Conservation (phyloP, 2,113 vertebrate genomes). For the Corythornis cristatus region DNA sequence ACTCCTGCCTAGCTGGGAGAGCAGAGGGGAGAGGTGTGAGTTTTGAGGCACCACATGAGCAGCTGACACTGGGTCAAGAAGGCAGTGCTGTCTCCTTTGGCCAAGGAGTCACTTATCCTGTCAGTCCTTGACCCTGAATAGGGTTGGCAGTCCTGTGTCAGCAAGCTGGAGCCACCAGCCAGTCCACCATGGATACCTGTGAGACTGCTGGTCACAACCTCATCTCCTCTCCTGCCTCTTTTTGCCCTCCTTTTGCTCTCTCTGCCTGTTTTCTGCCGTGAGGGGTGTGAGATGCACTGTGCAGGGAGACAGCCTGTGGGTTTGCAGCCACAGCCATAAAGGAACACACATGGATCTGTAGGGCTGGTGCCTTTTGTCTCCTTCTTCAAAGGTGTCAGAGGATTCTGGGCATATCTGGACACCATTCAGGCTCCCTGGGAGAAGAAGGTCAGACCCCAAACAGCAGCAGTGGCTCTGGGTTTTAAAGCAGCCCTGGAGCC, state of each 20-base stretch:
- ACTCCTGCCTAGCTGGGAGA: not conserved
- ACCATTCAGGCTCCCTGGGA: not conserved
- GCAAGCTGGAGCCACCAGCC: not conserved
- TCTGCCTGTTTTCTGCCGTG: not conserved
- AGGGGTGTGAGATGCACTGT: accelerated
- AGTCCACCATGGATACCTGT: accelerated
- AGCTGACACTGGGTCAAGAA: not conserved
- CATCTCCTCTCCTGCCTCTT: not conserved
- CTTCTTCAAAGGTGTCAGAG: not conserved
- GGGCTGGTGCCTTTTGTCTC: not conserved
- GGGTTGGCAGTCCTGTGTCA: not conserved
- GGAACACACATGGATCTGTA: accelerated
- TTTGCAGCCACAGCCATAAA: not conserved
- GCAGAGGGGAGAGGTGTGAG: accelerated
- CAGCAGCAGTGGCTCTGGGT: not conserved
- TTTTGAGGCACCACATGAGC: not conserved
- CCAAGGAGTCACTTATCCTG: not conserved
- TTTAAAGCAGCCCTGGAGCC: not conserved
- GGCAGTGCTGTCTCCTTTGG: not conserved
- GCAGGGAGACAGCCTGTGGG: not conserved
- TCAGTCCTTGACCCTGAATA: accelerated
- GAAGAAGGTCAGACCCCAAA: not conserved
- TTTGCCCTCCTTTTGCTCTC: not conserved
- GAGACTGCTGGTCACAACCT: not conserved
- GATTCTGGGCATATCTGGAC: not conserved